These are phyloP conservation scores for Morinoia aosen DNA, from an alignment of 2,888 invertebrate species.

Conservation along the genomic window DNA sequence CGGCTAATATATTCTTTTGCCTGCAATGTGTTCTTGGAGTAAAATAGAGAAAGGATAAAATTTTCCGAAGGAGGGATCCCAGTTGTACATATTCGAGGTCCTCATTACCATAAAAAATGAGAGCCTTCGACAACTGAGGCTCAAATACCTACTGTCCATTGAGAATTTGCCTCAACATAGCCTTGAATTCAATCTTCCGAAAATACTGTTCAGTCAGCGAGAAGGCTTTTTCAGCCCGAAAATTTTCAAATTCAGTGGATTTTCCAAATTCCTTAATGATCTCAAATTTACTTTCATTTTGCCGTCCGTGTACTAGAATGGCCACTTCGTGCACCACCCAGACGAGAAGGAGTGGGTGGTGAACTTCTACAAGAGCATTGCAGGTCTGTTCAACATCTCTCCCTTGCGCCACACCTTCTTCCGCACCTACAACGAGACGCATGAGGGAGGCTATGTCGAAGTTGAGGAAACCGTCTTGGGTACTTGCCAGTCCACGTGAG, in stretches of 20 bases:
- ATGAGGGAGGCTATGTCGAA: not conserved
- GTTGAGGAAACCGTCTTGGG: conserved; percentile 19
- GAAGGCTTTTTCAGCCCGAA: not conserved
- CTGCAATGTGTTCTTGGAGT: too few relatives aligned
- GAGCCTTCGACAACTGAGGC: too few relatives aligned
- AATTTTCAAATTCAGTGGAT: not conserved
- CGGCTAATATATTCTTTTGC: too few relatives aligned
- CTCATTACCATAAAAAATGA: too few relatives aligned
- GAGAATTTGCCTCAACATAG: too few relatives aligned
- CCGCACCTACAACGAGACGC: conserved; percentile 1
- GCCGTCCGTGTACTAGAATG: not conserved
- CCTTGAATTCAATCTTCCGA: too few relatives aligned
- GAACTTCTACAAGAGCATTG: conserved; percentile 51
- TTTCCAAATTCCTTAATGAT: not conserved
- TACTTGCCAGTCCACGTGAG: not conserved
- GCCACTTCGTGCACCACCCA: conserved; percentile 44
- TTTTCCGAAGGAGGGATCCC: too few relatives aligned
- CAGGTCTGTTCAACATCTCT: conserved; percentile 20
- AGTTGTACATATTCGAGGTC: too few relatives aligned
- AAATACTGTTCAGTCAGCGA: too few relatives aligned
- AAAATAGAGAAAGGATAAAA: too few relatives aligned
- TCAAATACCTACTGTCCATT: too few relatives aligned
- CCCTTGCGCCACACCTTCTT: not conserved
- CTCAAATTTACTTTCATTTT: not conserved
- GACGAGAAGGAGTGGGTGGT: conserved; percentile 32